Evolutionary conservation across 2,888 invertebrate species (phyloP).

Genomic region (Coenonympha arcania): DNA sequence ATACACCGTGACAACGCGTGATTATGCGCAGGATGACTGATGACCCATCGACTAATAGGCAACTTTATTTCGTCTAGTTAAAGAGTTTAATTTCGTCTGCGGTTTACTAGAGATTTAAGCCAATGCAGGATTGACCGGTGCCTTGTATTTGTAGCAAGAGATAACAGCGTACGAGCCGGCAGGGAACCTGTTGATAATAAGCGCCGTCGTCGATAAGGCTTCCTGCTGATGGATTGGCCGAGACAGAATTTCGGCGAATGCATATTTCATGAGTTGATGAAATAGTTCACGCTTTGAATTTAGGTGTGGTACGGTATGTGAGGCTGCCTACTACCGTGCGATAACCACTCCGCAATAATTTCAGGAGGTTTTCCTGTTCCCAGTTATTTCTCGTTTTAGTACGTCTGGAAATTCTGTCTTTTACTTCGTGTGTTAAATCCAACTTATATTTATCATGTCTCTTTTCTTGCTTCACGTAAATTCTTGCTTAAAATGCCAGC

Average conservation of each 20-base stretch:
- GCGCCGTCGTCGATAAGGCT: slow-evolving; percentile 69
- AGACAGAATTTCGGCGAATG: slow-evolving; percentile 70
- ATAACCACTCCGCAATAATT: slow-evolving; percentile 43
- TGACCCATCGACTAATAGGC: background rate
- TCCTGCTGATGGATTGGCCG: slow-evolving; percentile 63
- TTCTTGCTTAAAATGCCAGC: background rate
- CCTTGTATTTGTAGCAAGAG: slow-evolving; percentile 69
- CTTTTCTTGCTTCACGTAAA: background rate
- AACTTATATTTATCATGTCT: background rate
- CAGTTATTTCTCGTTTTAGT: slow-evolving; percentile 25
- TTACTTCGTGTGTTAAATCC: background rate
- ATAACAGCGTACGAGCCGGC: slow-evolving; percentile 69
- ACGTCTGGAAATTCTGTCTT: background rate
- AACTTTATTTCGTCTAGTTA: background rate
- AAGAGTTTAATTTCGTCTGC: slow-evolving; percentile 31
- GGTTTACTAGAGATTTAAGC: slow-evolving; percentile 30
- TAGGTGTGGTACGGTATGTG: slow-evolving; percentile 39
- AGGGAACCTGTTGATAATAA: slow-evolving; percentile 73
- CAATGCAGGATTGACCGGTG: slow-evolving; percentile 33
- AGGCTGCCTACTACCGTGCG: slow-evolving; percentile 35
- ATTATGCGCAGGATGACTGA: slow-evolving; percentile 46
- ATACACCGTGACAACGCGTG: slow-evolving; percentile 67
- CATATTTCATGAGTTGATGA: slow-evolving; percentile 73
- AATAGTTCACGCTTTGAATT: slow-evolving; percentile 70
- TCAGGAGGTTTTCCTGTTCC: slow-evolving; percentile 29